Evolutionary conservation across 2,113 vertebrate species (phyloP).

Genomic region (Leiothrix lutea): DNA sequence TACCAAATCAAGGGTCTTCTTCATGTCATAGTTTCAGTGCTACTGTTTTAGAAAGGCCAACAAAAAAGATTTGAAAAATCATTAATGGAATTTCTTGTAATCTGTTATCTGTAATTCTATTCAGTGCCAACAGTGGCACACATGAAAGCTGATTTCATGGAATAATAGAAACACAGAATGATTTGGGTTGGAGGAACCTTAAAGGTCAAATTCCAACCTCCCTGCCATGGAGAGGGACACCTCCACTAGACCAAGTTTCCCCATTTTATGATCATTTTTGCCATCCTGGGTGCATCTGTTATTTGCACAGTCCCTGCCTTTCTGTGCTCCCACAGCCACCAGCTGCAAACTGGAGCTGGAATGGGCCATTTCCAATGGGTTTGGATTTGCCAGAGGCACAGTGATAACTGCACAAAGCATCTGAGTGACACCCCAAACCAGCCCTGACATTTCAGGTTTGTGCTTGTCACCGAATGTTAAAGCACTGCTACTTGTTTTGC

Average conservation of each 20-base stretch:
- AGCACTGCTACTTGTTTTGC: neutral
- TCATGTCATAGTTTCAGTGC: neutral
- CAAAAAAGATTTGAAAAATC: neutral
- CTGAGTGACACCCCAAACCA: conserved; percentile 27
- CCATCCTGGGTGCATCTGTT: neutral
- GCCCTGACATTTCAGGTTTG: conserved; percentile 33
- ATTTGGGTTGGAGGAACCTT: neutral
- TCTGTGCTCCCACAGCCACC: neutral
- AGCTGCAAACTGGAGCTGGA: neutral
- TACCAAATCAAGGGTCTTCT: neutral
- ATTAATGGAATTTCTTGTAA: neutral
- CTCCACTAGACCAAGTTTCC: neutral
- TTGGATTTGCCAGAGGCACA: neutral
- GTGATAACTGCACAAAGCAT: neutral
- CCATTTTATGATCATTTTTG: neutral
- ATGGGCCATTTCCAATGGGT: neutral
- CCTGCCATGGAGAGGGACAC: neutral
- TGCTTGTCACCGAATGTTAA: conserved; percentile 2
- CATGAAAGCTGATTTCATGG: neutral
- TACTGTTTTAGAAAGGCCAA: neutral
- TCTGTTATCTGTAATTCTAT: neutral
- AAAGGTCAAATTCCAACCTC: neutral
- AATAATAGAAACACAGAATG: neutral
- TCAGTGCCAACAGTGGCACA: neutral
- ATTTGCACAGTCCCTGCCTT: neutral